Evolutionary conservation across 2,113 vertebrate species (phyloP).

Genomic region (Perognathus longimembris): DNA sequence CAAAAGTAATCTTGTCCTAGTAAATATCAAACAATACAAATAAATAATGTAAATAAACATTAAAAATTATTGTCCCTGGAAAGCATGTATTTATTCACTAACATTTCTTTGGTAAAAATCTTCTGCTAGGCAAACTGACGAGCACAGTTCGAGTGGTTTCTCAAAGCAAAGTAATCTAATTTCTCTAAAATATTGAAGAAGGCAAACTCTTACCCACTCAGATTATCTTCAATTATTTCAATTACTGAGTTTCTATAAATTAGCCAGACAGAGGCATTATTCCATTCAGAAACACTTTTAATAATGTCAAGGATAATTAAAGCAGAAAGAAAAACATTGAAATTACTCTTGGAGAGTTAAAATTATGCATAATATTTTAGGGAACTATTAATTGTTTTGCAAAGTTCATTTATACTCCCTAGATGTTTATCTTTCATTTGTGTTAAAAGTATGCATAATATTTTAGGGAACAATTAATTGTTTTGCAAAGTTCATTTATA

Average conservation of each 20-base stretch:
- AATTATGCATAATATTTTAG: slow-evolving; percentile 39
- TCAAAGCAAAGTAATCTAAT: neutral
- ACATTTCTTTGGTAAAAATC: neutral
- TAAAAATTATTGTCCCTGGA: slow-evolving; percentile 1
- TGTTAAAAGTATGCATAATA: slow-evolving; percentile 43
- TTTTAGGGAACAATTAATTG: slow-evolving; percentile 40
- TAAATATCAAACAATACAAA: neutral
- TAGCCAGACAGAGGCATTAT: neutral
- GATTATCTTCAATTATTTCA: neutral
- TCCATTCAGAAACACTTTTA: slow-evolving; percentile 38
- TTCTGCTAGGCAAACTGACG: neutral
- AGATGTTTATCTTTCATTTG: neutral
- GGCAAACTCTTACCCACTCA: neutral
- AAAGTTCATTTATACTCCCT: slow-evolving; percentile 14
- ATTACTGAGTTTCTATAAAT: slow-evolving; percentile 3
- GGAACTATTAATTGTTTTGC: slow-evolving; percentile 39
- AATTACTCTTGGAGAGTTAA: slow-evolving; percentile 11
- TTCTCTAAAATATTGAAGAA: slow-evolving; percentile 55
- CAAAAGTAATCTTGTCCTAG: neutral
- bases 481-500: slow-evolving; percentile 19
- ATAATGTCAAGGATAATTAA: slow-evolving; percentile 56
- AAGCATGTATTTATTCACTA: neutral
- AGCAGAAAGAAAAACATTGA: slow-evolving; percentile 19
- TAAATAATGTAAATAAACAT: neutral
- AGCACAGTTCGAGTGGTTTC: slow-evolving; percentile 30